Conservation (phyloP, 2,113 vertebrate species). For the Tupaia chinensis region DNA sequence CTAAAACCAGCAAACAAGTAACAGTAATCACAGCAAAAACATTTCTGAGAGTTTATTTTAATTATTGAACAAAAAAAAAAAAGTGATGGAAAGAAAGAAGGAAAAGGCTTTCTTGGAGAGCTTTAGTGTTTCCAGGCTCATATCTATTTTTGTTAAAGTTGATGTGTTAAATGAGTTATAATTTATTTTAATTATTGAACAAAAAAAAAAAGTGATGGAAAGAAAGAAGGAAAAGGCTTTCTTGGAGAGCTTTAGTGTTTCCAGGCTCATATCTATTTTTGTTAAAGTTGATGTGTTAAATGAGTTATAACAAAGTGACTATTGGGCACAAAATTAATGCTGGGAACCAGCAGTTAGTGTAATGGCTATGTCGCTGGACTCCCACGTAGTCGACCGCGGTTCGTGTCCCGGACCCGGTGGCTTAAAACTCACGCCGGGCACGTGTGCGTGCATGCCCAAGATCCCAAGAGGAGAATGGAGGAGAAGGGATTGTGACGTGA, state of each 20-base stretch:
- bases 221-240: fast-evolving
- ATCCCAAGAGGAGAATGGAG: too few species aligned
- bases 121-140: not conserved
- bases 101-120: not conserved
- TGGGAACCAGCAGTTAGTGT: too few species aligned
- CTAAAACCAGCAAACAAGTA: not conserved
- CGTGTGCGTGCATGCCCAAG: too few species aligned
- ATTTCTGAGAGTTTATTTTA: constrained; percentile 11
- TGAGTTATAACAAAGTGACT: not conserved
- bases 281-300: not conserved
- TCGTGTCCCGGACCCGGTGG: too few species aligned
- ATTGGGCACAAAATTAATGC: too few species aligned
- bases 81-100: not conserved
- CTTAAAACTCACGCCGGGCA: too few species aligned
- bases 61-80: constrained; percentile 10
- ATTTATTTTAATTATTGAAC: not conserved
- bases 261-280: not conserved
- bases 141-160: not conserved
- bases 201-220: not conserved
- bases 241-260: not conserved
- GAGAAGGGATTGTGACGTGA: too few species aligned
- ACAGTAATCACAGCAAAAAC: not conserved
- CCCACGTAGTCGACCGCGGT: too few species aligned
- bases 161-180: not conserved
- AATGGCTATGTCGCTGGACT: too few species aligned